phyloP scores from a whole-genome alignment of 2,113 vertebrate genomes.

The Pungitius pungitius region DNA sequence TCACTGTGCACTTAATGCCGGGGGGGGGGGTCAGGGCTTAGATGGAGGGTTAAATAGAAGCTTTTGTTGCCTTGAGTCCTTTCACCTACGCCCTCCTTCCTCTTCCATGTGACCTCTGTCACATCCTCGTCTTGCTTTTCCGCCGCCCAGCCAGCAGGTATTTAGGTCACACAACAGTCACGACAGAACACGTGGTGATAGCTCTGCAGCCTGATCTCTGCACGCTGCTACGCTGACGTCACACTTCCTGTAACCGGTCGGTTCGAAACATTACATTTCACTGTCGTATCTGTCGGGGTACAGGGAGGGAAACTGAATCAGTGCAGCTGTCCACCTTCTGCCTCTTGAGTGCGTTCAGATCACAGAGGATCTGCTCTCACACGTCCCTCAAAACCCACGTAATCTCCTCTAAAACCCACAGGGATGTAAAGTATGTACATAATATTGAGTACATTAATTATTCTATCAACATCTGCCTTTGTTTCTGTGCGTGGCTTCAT shows the following conservation, averaged over 20 bases:
- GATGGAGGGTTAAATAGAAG: conserved; percentile 11
- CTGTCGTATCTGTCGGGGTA: too few species aligned
- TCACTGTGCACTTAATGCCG: conserved; percentile 26
- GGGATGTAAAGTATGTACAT: conserved; percentile 35
- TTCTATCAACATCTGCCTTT: conserved; percentile 17
- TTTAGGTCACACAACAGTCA: conserved; percentile 49
- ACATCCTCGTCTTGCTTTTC: conserved; percentile 1
- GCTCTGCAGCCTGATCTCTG: conserved; percentile 8
- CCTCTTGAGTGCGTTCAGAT: conserved; percentile 45
- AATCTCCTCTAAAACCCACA: conserved; percentile 63
- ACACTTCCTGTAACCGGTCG: too few species aligned
- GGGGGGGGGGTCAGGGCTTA: neutral
- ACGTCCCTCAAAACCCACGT: conserved; percentile 54
- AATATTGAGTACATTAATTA: neutral
- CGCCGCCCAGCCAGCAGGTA: conserved; percentile 26
- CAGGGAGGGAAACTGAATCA: too few species aligned
- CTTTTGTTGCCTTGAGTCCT: neutral
- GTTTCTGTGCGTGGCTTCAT: conserved; percentile 6
- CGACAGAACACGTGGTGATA: neutral
- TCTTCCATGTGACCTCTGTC: conserved; percentile 7
- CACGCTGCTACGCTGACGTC: too few species aligned
- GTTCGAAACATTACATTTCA: too few species aligned
- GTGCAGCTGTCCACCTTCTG: conserved; percentile 68
- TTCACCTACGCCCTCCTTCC: conserved; percentile 10
- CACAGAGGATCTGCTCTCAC: conserved; percentile 44